Evolutionary conservation across 1,140 invertebrate genomes (phyloP).

Genomic region (Steinernema khuongi): DNA sequence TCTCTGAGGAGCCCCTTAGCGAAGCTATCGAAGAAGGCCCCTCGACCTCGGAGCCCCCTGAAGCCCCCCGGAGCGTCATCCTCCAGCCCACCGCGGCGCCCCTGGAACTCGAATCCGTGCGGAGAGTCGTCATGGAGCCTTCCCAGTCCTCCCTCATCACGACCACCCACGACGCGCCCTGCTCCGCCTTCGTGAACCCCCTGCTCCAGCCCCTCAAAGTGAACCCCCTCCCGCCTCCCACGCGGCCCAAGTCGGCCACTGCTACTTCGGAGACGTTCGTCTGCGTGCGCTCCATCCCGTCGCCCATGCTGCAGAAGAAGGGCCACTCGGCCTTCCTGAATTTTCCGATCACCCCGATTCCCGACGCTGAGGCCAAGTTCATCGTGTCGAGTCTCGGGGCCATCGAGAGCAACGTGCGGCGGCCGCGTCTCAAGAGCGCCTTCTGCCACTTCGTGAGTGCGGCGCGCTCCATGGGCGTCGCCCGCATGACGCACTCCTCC

Average conservation of each 20-base stretch:
- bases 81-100: too few species aligned
- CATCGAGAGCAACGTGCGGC: slow-evolving; percentile 36
- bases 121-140: too few species aligned
- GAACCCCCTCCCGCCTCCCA: neutral
- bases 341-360: slow-evolving; percentile 17
- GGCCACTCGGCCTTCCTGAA: slow-evolving; percentile 17
- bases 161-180: too few species aligned
- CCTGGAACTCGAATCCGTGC: too few species aligned
- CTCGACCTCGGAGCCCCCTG: too few species aligned
- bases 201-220: neutral
- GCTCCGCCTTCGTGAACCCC: neutral
- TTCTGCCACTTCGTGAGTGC: slow-evolving; percentile 67
- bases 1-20: too few species aligned
- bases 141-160: too few species aligned
- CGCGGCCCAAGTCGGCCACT: neutral
- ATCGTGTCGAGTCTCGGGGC: slow-evolving; percentile 26
- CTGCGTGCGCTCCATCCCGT: slow-evolving; percentile 64
- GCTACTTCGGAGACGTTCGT: slow-evolving; percentile 79
- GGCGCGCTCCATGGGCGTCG: slow-evolving; percentile 60
- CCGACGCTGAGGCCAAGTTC: slow-evolving; percentile 37
- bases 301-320: slow-evolving; percentile 31
- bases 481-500: slow-evolving; percentile 71
- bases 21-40: too few species aligned
- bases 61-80: too few species aligned
- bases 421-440: slow-evolving; percentile 28